A percentile compares a stretch with the other conserved stretches of the same genome.
These are phyloP conservation scores for Julus scanicus DNA, from an alignment of 2,888 invertebrate species.

Conservation along the genomic window DNA sequence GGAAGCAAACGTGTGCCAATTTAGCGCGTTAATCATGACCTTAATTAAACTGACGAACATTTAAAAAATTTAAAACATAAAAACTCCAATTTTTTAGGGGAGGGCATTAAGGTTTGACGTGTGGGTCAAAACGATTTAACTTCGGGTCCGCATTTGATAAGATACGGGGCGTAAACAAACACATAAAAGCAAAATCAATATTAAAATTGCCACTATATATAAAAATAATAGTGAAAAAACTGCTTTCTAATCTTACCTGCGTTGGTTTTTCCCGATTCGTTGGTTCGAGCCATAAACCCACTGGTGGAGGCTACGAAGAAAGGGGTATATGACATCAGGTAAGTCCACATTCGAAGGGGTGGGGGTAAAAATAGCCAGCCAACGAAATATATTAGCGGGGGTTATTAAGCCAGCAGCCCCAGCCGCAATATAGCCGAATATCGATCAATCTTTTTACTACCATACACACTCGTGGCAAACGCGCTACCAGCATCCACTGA, in stretches of 20 bases:
- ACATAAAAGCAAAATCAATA: conserved; percentile 34
- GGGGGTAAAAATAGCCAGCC: conserved; percentile 29
- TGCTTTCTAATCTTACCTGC: conserved; percentile 42
- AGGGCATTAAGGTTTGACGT: not conserved
- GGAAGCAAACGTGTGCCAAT: not conserved
- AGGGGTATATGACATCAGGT: conserved; percentile 47
- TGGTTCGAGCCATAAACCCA: conserved; percentile 35
- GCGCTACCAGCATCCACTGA: conserved; percentile 21
- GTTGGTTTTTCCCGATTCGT: conserved; percentile 20
- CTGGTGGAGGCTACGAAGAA: conserved; percentile 32
- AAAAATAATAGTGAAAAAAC: conserved; percentile 42
- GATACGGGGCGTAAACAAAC: conserved; percentile 20
- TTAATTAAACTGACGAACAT: not conserved
- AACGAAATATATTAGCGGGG: conserved; percentile 37
- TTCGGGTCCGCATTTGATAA: not conserved
- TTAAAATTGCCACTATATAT: conserved; percentile 38
- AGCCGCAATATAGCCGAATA: conserved; percentile 40
- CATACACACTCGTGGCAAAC: conserved; percentile 31
- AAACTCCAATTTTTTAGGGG: not conserved
- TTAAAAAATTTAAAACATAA: not conserved
- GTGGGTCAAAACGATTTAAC: not conserved
- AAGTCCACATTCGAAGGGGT: conserved; percentile 47
- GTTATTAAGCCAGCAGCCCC: conserved; percentile 44
- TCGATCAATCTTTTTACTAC: conserved; percentile 50
- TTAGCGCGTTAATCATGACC: not conserved